These are phyloP conservation scores for Melanophora roralis DNA, from an alignment of 2,888 invertebrate genomes.

Conservation along the genomic window DNA sequence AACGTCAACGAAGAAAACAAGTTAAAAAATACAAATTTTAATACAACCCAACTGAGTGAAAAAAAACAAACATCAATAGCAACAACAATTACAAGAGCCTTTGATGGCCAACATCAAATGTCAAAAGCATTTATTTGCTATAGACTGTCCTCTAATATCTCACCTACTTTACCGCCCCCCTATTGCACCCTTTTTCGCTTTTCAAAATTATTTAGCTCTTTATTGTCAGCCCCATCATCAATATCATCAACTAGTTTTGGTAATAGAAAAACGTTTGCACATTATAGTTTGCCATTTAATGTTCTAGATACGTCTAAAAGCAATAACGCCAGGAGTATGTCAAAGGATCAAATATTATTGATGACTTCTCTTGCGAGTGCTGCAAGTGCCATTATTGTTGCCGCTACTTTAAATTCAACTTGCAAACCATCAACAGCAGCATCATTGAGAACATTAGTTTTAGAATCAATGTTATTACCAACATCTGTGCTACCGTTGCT, in stretches of 20 bases:
- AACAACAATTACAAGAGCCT: neutral
- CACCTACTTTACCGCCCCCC: constrained; percentile 26
- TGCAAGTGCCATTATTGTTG: constrained; percentile 23
- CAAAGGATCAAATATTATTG: constrained; percentile 66
- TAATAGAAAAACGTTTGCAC: constrained; percentile 37
- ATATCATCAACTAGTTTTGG: constrained; percentile 16
- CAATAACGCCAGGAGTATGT: constrained; percentile 64
- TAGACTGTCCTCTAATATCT: constrained; percentile 13
- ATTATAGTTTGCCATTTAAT: constrained; percentile 57
- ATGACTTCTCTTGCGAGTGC: constrained; percentile 56
- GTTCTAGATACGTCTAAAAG: constrained; percentile 52
- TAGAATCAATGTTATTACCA: constrained; percentile 32
- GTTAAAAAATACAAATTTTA: constrained; percentile 31
- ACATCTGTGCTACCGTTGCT: constrained; percentile 47
- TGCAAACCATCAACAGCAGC: constrained; percentile 18
- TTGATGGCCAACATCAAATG: constrained; percentile 53
- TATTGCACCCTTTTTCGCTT: neutral
- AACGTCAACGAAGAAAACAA: constrained; percentile 39
- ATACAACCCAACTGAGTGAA: constrained; percentile 3
- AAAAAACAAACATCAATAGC: neutral
- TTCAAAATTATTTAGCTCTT: constrained; percentile 20
- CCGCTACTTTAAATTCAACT: constrained; percentile 58
- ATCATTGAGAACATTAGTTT: constrained; percentile 31
- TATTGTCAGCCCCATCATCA: constrained; percentile 21
- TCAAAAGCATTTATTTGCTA: constrained; percentile 51